Conservation (phyloP, 2,797 vertebrate genomes). For the Poecile montanus region DNA sequence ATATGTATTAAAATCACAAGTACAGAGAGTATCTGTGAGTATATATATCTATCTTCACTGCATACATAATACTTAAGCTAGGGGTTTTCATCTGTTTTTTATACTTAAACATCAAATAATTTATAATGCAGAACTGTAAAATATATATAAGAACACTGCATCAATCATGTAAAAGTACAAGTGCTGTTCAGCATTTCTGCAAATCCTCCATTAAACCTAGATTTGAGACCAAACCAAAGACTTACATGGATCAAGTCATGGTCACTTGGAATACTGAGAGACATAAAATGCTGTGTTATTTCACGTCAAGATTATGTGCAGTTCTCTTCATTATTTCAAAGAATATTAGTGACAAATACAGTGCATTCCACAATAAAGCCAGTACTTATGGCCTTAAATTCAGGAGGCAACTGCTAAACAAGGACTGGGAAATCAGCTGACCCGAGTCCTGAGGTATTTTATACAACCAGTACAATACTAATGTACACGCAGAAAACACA, state of each 20-base stretch:
- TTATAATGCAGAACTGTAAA: conserved; percentile 55
- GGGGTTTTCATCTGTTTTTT: conserved; percentile 69
- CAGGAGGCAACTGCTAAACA: conserved; percentile 14
- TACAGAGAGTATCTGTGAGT: not conserved
- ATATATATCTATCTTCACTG: conserved; percentile 13
- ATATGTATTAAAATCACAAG: conserved; percentile 2
- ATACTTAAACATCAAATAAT: conserved; percentile 60
- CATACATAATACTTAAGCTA: conserved; percentile 14
- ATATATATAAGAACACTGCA: conserved; percentile 44
- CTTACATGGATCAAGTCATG: conserved; percentile 51
- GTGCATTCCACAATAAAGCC: conserved; percentile 3
- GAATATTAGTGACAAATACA: conserved; percentile 15
- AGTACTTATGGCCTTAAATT: conserved; percentile 1
- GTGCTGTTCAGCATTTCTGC: conserved; percentile 46
- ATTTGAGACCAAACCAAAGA: conserved; percentile 54
- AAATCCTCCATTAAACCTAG: conserved; percentile 64
- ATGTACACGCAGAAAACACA: conserved; percentile 22
- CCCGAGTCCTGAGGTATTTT: conserved; percentile 24
- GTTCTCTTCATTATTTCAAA: conserved; percentile 57
- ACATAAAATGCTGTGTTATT: conserved; percentile 44
- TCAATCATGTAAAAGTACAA: conserved; percentile 50
- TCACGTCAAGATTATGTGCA: conserved; percentile 56
- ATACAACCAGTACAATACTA: conserved; percentile 11
- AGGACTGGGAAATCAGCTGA: conserved; percentile 27
- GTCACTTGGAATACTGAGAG: conserved; percentile 52